Percentiles rank a stretch among this genome's conserved stretches.
These are phyloP conservation scores for Pollenia amentaria DNA, from an alignment of 2,888 invertebrate genomes.

Conservation along the genomic window DNA sequence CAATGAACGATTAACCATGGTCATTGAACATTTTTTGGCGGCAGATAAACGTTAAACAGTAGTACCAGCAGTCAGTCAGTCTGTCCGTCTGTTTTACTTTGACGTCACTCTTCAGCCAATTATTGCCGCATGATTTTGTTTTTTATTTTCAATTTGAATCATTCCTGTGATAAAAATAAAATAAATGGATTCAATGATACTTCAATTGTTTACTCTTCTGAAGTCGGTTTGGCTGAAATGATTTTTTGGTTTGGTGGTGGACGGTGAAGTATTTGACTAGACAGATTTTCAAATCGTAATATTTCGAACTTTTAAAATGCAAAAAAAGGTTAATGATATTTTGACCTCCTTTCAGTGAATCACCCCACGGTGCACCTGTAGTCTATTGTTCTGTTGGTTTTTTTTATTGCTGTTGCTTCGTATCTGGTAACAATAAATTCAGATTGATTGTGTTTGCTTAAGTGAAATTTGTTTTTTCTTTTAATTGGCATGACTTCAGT, in stretches of 20 bases:
- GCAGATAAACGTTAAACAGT: slow-evolving; percentile 19
- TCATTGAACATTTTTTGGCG: slow-evolving; percentile 20
- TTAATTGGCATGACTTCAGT: slow-evolving; percentile 4
- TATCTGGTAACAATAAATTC: not conserved
- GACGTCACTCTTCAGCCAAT: slow-evolving; percentile 29
- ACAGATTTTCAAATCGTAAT: too few species aligned
- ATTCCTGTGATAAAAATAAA: slow-evolving; percentile 20
- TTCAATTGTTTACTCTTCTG: not conserved
- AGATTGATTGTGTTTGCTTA: not conserved
- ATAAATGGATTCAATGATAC: slow-evolving; percentile 34
- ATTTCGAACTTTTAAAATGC: too few species aligned
- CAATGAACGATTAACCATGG: slow-evolving; percentile 41
- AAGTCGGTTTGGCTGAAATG: not conserved
- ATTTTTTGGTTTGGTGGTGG: not conserved
- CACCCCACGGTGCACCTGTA: not conserved
- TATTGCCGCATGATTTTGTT: not conserved
- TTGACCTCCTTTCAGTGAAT: not conserved
- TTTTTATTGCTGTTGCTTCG: not conserved
- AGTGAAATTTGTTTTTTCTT: not conserved
- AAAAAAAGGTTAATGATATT: not conserved
- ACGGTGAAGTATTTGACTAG: too few species aligned
- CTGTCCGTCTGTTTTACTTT: not conserved
- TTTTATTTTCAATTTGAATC: not conserved
- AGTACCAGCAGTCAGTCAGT: not conserved
- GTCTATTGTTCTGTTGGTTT: not conserved